A percentile compares a stretch with the other conserved stretches of the same genome.
phyloP scores from a whole-genome alignment of 2,797 vertebrate species.

The Caiman crocodilus region DNA sequence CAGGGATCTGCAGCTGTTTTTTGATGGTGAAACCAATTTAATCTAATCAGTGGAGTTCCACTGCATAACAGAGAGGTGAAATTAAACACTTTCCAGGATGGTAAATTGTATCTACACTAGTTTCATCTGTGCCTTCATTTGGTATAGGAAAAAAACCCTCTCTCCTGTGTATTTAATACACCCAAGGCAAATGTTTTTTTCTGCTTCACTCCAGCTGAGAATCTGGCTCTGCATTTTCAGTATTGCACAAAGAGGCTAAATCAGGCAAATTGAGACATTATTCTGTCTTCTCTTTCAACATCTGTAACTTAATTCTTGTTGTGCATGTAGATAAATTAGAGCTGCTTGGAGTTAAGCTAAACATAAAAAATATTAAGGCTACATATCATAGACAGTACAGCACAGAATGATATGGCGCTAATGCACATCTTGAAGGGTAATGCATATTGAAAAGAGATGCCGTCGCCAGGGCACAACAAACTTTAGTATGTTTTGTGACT shows the following conservation, averaged over 20 bases:
- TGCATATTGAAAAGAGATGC: too few relatives aligned
- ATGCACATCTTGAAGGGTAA: neutral
- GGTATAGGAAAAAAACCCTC: neutral
- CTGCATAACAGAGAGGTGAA: neutral
- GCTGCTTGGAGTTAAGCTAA: neutral
- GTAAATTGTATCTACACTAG: too few relatives aligned
- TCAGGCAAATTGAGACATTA: neutral
- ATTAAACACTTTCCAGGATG: neutral
- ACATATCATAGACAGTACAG: neutral
- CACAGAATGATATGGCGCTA: neutral
- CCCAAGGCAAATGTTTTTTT: neutral
- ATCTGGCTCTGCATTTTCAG: neutral
- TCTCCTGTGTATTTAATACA: neutral
- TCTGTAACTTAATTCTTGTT: neutral
- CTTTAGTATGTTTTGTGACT: neutral
- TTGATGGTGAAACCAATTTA: neutral
- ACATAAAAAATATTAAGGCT: neutral
- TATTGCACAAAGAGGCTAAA: neutral
- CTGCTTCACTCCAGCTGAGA: neutral
- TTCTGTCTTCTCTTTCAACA: fast-evolving
- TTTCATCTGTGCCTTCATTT: neutral
- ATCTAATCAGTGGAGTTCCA: neutral
- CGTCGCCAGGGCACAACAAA: too few relatives aligned
- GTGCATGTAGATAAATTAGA: neutral
- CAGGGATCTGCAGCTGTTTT: neutral